A percentile compares a stretch with the other conserved stretches of the same genome.
Conservation (phyloP, 2,888 invertebrate species). For the Pheosia gnoma region DNA sequence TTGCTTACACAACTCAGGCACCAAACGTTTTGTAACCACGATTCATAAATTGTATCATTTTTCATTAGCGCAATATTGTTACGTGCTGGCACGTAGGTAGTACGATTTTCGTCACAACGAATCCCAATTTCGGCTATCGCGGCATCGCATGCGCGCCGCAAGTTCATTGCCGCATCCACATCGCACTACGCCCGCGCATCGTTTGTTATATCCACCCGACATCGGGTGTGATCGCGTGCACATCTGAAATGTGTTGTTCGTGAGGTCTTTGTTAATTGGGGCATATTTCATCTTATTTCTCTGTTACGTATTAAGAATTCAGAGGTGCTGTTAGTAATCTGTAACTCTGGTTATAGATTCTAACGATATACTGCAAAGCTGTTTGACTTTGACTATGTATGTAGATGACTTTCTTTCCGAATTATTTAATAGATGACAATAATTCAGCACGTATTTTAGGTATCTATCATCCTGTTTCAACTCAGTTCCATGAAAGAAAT, state of each 20-base stretch:
- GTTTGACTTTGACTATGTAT: too few relatives aligned
- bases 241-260: not conserved
- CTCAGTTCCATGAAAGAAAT: too few relatives aligned
- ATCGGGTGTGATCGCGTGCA: not conserved
- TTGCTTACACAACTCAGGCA: not conserved
- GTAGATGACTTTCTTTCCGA: too few relatives aligned
- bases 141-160: conserved; percentile 53
- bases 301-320: too few relatives aligned
- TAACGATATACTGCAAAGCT: too few relatives aligned
- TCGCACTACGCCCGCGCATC: conserved; percentile 30
- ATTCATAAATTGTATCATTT: conserved; percentile 7
- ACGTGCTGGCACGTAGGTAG: conserved; percentile 28
- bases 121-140: conserved; percentile 60
- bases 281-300: not conserved
- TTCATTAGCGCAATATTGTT: conserved; percentile 16
- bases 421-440: too few relatives aligned
- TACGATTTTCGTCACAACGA: conserved; percentile 42
- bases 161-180: conserved; percentile 75
- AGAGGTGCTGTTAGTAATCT: too few relatives aligned
- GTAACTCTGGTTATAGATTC: too few relatives aligned
- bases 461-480: too few relatives aligned
- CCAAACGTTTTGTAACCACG: not conserved
- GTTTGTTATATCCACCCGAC: conserved; percentile 20
- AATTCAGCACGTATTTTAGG: too few relatives aligned
- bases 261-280: not conserved